phyloP scores from a whole-genome alignment of 2,113 vertebrate species.

The Gobiocypris rarus region DNA sequence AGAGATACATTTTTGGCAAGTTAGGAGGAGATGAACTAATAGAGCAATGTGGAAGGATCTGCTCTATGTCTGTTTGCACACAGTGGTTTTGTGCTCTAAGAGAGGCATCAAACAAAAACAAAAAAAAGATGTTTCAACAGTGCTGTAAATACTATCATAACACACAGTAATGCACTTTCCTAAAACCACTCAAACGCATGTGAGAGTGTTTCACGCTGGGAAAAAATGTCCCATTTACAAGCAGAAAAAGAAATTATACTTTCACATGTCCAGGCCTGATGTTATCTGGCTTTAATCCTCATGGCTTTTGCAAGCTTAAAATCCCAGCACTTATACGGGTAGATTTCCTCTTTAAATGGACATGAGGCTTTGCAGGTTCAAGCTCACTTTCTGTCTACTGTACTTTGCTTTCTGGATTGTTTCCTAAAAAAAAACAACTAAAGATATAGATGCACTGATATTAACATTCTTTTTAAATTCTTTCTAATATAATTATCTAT shows the following conservation, averaged over 20 bases:
- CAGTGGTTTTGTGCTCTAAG: background rate
- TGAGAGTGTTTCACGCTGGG: background rate
- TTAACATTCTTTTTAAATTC: background rate
- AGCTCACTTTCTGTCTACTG: background rate
- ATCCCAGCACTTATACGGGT: background rate
- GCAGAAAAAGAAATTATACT: conserved; percentile 17
- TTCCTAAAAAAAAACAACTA: background rate
- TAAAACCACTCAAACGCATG: background rate
- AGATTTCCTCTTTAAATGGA: conserved; percentile 15
- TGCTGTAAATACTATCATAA: background rate
- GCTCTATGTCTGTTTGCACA: conserved; percentile 16
- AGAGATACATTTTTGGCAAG: background rate
- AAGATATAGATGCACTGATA: background rate
- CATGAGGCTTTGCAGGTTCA: background rate
- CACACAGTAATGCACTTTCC: background rate
- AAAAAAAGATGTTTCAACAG: background rate
- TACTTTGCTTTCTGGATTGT: background rate
- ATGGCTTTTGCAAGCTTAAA: conserved; percentile 36
- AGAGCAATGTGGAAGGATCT: background rate
- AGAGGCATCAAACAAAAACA: background rate
- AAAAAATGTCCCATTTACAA: background rate
- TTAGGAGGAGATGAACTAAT: background rate
- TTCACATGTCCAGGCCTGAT: conserved; percentile 41
- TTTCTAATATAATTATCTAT: background rate
- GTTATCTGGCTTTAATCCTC: conserved; percentile 31